Percentiles rank a stretch among this genome's conserved stretches.
Evolutionary conservation across 2,888 invertebrate genomes (phyloP).

Genomic region (Pterostichus madidus): DNA sequence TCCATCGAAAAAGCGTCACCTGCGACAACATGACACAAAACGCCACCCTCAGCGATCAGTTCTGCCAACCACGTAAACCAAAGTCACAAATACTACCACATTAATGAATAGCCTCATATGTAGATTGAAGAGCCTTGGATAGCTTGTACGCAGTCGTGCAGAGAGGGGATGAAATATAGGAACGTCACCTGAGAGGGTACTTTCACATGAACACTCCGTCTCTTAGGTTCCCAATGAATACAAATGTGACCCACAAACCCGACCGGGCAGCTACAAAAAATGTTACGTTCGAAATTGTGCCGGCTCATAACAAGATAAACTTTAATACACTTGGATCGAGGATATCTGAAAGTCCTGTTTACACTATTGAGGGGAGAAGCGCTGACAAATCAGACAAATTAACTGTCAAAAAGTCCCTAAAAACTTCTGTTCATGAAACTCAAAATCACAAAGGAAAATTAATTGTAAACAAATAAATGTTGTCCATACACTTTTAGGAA

Average conservation of each 20-base stretch:
- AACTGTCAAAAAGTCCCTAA: conserved; percentile 79
- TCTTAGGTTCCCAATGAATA: conserved; percentile 67
- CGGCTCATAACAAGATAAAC: background rate
- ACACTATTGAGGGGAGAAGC: conserved; percentile 83
- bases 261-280: conserved; percentile 75
- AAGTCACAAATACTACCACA: conserved; percentile 75
- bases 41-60: conserved; percentile 76
- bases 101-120: conserved; percentile 76
- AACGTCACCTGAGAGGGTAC: conserved; percentile 81
- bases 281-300: conserved; percentile 80
- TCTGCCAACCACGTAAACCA: conserved; percentile 75
- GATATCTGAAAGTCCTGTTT: conserved; percentile 83
- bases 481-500: conserved; percentile 62
- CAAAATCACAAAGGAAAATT: conserved; percentile 78
- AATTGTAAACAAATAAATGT: conserved; percentile 78
- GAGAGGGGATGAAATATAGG: conserved; percentile 80
- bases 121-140: conserved; percentile 81
- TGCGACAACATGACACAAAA: conserved; percentile 77
- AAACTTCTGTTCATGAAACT: conserved; percentile 76
- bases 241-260: conserved; percentile 75
- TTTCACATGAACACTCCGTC: conserved; percentile 70
- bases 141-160: conserved; percentile 83
- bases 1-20: conserved; percentile 79
- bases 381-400: conserved; percentile 80
- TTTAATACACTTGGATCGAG: conserved; percentile 78